Evolutionary conservation across 2,113 vertebrate genomes (phyloP), one percentile per base, ranked within the genome.

Genomic region (Corythornis cristatus): DNA sequence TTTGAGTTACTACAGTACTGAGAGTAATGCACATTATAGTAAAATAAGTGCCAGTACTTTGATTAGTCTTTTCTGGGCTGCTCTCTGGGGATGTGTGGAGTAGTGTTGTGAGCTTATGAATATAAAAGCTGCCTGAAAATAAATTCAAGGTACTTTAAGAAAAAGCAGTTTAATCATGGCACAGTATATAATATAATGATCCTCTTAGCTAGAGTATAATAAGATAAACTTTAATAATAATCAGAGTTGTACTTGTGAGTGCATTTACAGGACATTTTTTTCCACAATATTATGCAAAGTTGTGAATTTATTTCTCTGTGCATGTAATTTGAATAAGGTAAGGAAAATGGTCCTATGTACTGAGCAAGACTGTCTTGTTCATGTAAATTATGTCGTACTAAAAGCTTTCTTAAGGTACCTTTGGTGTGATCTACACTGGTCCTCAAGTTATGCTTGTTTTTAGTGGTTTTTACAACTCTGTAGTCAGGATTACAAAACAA

Each of bases 171-270:
- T 72, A 87, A 78, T 76, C 64, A 67, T 79, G 72, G 28, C 67
- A 88, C 11, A 74, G 51, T 62, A 87, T 92, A 85, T 91, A 93
- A 88, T 67, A 60, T 89, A 93, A 96, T 79, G 94, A 92, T 85
- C 81, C 70, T 90, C 73, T 94, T 89, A 94, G 70, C 54, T 79
- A 50, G 50, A 76, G 54, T 73, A 66, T 87, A 96, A 76, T 86
- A 94, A 92, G 77, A 92, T 92, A 95, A 96, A 94, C 84, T 92
- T 90, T 87, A 95, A 83, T 92, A 62, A 89, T 84, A 94, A 88
- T 92, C 83, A 85, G 43, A 84, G 58, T 89, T 85, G 54, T 68
- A 90, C 77, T 94, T 93, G 31, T 0, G 25, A 58, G 74, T 89
- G 58, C 46, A 82, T 87, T 92, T 95, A 88, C 50, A 62, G 71